phyloP scores from a whole-genome alignment of 1,140 invertebrate genomes.

The Nixonia krombeini region DNA sequence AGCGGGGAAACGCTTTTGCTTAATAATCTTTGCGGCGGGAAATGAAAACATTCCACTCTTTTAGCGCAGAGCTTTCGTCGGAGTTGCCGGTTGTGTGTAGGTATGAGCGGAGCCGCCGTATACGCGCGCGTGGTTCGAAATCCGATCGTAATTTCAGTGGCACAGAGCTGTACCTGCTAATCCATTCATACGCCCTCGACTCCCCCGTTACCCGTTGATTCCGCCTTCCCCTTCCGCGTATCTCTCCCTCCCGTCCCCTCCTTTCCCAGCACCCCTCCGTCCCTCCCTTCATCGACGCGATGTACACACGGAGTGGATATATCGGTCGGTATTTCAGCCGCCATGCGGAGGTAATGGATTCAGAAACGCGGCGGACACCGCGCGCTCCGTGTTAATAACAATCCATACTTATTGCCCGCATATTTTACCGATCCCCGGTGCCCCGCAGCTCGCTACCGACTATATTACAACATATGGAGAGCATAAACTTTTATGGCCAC shows the following conservation, averaged over 20 bases:
- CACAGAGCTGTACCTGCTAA: constrained; percentile 61
- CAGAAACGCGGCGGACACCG: constrained; percentile 71
- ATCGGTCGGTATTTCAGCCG: constrained; percentile 72
- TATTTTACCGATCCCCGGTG: constrained; percentile 72
- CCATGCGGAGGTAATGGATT: constrained; percentile 73
- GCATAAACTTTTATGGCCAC: constrained; percentile 73
- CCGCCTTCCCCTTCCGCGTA: constrained; percentile 3
- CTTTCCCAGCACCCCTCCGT: constrained; percentile 12
- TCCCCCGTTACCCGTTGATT: constrained; percentile 14
- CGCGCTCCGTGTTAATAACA: constrained; percentile 73
- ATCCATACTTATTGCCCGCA: constrained; percentile 73
- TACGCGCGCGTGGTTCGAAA: constrained; percentile 54
- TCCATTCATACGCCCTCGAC: constrained; percentile 63
- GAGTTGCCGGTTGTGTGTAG: constrained; percentile 16
- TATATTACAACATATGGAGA: constrained; percentile 74
- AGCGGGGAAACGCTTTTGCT: constrained; percentile 16
- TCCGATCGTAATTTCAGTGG: constrained; percentile 67
- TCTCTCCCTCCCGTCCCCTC: constrained; percentile 6
- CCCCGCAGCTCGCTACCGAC: constrained; percentile 66
- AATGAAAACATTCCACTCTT: constrained; percentile 49
- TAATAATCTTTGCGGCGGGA: constrained; percentile 47
- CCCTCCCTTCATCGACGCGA: constrained; percentile 51
- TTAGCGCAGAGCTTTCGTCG: constrained; percentile 23
- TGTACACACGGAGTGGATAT: constrained; percentile 69
- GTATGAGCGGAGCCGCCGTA: constrained; percentile 24